These are phyloP conservation scores for Pristionchus entomophagus DNA, from an alignment of 2,888 invertebrate genomes.

Conservation along the genomic window DNA sequence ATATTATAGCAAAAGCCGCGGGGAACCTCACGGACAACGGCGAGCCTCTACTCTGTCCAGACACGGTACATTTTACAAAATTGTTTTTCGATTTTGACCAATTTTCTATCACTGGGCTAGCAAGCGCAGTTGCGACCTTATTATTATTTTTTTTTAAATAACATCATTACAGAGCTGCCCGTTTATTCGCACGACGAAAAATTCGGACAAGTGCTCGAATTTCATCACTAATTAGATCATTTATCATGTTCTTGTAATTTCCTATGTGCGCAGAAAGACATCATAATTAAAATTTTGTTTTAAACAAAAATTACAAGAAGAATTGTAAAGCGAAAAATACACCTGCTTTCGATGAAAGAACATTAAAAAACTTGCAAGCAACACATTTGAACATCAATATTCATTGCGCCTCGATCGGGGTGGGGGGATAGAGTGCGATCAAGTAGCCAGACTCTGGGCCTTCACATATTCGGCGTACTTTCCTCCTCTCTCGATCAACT, in stretches of 20 bases:
- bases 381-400: too few relatives aligned
- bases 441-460: constrained; percentile 33
- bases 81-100: not conserved
- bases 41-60: not conserved
- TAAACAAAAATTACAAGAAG: too few relatives aligned
- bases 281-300: too few relatives aligned
- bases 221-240: not conserved
- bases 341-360: too few relatives aligned
- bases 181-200: constrained; percentile 12
- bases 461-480: constrained; percentile 34
- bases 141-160: not conserved
- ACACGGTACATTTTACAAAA: not conserved
- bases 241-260: too few relatives aligned
- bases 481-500: constrained; percentile 23
- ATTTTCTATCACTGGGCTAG: too few relatives aligned
- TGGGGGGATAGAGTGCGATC: not conserved
- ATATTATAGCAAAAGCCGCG: not conserved
- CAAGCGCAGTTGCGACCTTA: too few relatives aligned
- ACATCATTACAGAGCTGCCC: constrained; percentile 1
- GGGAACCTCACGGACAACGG: not conserved
- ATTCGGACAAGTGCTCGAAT: constrained; percentile 3
- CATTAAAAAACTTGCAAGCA: too few relatives aligned
- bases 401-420: too few relatives aligned
- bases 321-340: too few relatives aligned
- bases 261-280: too few relatives aligned